These are phyloP conservation scores for Papilio polyxenes DNA, from an alignment of 1,140 invertebrate genomes.

Conservation along the genomic window DNA sequence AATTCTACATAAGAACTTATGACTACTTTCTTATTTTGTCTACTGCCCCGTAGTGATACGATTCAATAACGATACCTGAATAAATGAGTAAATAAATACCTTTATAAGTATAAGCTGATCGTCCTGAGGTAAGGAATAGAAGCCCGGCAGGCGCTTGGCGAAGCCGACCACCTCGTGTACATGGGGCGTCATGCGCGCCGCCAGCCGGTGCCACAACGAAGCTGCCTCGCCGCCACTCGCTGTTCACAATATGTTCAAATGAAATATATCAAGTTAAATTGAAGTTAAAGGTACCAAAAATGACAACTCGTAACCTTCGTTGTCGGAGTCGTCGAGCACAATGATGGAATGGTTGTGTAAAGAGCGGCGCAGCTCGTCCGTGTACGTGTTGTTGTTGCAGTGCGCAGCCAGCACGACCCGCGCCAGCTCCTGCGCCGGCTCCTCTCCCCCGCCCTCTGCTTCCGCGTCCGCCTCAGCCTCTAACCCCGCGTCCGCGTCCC, in stretches of 20 bases:
- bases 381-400: constrained; percentile 93
- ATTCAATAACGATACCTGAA: background rate
- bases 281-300: background rate
- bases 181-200: constrained; percentile 89
- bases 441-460: constrained; percentile 65
- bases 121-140: constrained; percentile 92
- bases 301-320: constrained; percentile 57
- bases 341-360: constrained; percentile 80
- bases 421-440: constrained; percentile 86
- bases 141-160: constrained; percentile 95
- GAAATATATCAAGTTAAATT: too few relatives aligned
- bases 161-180: constrained; percentile 97
- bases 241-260: background rate
- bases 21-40: too few relatives aligned
- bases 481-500: constrained; percentile 40
- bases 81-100: constrained; percentile 68
- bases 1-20: background rate
- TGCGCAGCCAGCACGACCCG: constrained; percentile 94
- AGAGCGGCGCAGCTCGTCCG: constrained; percentile 91
- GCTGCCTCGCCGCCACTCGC: constrained; percentile 83
- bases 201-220: constrained; percentile 89
- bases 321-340: constrained; percentile 62
- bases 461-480: constrained; percentile 49
- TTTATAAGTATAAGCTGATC: constrained; percentile 97
- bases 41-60: too few relatives aligned